Base-by-base conservation (phyloP, 2,113 vertebrate genomes). In the Brachionichthys hirsutus region DNA sequence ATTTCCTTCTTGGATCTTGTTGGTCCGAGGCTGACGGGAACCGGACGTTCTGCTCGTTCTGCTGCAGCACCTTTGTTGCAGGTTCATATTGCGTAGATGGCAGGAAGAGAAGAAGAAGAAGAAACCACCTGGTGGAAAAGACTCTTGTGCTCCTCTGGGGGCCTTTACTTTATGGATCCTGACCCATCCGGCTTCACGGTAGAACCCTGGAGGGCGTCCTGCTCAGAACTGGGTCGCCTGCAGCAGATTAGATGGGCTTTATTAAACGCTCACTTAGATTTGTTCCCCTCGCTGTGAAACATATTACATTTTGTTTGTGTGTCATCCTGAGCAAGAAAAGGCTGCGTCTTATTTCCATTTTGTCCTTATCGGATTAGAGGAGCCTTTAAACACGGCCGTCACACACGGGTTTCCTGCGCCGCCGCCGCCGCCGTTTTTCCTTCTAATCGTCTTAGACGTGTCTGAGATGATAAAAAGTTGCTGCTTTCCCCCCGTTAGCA, bases 281-380 rank as follows among this genome's bases (percentile, higher is more conserved):
- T 91, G 15, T 50, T 12, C 40, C 66, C 73, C 61, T 72, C 85
- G 75, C 75, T 54, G 80, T 76, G 59, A 87, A 88, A 88, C 80
- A 93, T 92, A 94, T 94, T 92, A 91, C 84, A 94, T 94, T 94
- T 92, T 83, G 89, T 89, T 91, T 88, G 38, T 83, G 58, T 80
- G 73, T 80, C 78, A 65, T 82, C 76, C 61, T 70, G 4, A 68
- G 76, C 69, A 82, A 87, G 85, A 88, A 87, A 88, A 88, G 77
- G 67, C 67, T 60, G 85, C 78, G 30, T 92, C 85, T 92, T 93
- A 89, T 80, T 89, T 77, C 68, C 70, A 6, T 78, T 81, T 69
- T 75, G 86, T 87, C 77, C 65, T 75, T 82, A 85, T 80, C 85
- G 89, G 94, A 94, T 95, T 95, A 94, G n/a, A n/a, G 88, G 15